Evolutionary conservation across 64 coral and sea anemone genomes (phyloP).

Genomic region (Hydrozoanthus tunicans): DNA sequence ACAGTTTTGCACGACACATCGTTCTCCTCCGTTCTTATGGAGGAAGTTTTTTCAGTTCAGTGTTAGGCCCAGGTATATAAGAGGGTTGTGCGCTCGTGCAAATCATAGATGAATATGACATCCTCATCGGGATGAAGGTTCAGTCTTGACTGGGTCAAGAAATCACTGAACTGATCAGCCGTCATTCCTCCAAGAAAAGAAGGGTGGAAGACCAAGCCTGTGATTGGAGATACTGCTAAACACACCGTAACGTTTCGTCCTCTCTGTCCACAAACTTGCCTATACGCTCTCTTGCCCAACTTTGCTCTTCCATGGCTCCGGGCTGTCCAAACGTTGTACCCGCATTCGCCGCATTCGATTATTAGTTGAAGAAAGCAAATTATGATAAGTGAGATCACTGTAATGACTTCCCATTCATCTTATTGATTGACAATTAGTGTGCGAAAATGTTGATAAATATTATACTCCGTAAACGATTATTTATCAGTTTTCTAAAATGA

Average conservation of each 20-base stretch:
- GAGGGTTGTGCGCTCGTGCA: conserved; percentile 39
- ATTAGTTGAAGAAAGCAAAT: too few species aligned
- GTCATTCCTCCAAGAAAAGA: conserved; percentile 34
- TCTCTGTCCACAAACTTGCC: conserved; percentile 42
- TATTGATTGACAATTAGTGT: too few species aligned
- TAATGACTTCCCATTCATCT: too few species aligned
- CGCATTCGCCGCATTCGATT: background rate
- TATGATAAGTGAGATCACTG: too few species aligned
- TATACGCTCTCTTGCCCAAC: background rate
- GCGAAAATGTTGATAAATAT: too few species aligned
- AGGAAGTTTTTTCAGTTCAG: conserved; percentile 53
- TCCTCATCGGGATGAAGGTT: background rate
- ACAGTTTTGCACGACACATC: too few species aligned
- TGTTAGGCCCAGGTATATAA: conserved; percentile 26
- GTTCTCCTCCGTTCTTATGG: too few species aligned
- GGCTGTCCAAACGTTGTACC: conserved; percentile 21
- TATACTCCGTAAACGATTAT: too few species aligned
- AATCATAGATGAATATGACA: conserved; percentile 48
- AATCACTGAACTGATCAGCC: background rate
- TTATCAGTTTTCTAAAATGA: too few species aligned
- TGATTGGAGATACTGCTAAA: conserved; percentile 16
- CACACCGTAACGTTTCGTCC: conserved; percentile 42
- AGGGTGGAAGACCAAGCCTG: conserved; percentile 17
- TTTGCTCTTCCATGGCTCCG: background rate
- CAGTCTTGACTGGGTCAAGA: conserved; percentile 1